phyloP scores from a whole-genome alignment of 1,140 invertebrate genomes.

The Cardiocondyla obscurior region DNA sequence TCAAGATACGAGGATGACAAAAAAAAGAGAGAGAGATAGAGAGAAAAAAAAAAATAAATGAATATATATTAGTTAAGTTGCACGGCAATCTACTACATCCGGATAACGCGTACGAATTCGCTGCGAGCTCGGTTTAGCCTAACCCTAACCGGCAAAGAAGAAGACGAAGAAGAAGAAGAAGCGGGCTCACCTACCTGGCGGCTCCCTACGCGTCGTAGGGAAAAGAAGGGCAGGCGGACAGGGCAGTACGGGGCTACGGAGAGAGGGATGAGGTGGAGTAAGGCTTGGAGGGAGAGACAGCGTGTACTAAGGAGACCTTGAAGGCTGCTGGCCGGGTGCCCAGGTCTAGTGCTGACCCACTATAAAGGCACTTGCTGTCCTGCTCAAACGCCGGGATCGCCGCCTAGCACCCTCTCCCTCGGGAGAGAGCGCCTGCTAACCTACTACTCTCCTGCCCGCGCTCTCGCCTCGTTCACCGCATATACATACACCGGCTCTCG shows the following conservation, averaged over 20 bases:
- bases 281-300: conserved; percentile 49
- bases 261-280: conserved; percentile 37
- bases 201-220: conserved; percentile 70
- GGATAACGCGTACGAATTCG: conserved; percentile 58
- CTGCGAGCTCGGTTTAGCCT: conserved; percentile 48
- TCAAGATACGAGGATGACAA: conserved; percentile 20
- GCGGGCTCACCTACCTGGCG: conserved; percentile 77
- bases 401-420: conserved; percentile 76
- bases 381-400: conserved; percentile 76
- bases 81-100: conserved; percentile 55
- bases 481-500: conserved; percentile 49
- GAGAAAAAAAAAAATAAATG: conserved; percentile 64
- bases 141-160: conserved; percentile 43
- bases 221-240: conserved; percentile 65
- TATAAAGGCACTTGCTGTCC: conserved; percentile 83
- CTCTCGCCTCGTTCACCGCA: conserved; percentile 32
- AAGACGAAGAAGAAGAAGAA: conserved; percentile 52
- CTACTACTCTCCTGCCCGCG: conserved; percentile 80
- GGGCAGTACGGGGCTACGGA: not conserved
- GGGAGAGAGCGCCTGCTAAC: conserved; percentile 78
- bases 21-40: not conserved
- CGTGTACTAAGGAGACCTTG: conserved; percentile 76
- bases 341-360: conserved; percentile 82
- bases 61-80: conserved; percentile 75
- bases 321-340: conserved; percentile 78